Base-by-base conservation (phyloP, 2,113 vertebrate genomes). In the Heterocephalus glaber region DNA sequence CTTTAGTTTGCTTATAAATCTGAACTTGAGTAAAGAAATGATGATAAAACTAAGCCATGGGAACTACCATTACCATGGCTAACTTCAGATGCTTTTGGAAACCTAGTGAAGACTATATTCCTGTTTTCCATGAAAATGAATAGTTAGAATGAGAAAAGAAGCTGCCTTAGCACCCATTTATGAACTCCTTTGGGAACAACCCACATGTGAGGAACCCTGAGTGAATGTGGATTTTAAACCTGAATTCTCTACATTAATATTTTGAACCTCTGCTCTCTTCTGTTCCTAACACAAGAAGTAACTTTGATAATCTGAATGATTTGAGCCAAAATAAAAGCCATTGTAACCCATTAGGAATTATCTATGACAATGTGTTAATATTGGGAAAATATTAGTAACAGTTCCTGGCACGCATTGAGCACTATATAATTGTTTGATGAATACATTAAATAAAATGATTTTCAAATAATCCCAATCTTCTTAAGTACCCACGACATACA, bases 241-340 rank as follows among this genome's bases (percentile, higher is more conserved):
- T 60, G n/a, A 66, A 35, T 83, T 79, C 38, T 94, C 81, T 38
- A 38, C 35, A 66, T 80, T 92, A 41, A 90, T n/a, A 80, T 58
- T 82, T 89, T 95, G 63, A 92, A 90, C 14, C 33, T 84, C 52
- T 28, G 4, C 35, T 61, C 22, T 47, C 52, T 68, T 38, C 12
- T 14, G 63, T 16, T 89, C 10, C 41, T 22, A 92, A 81, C 1
- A 56, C 56, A 95, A 44, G 49, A 38, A 83, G 47, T 56, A 87
- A 33, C 8, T 76, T 94, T 30, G 87, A 65, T 38, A 84, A 90
- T 68, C 22, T 76, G 24, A 74, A 84, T 84, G 28, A 81, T 66
- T 79, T 54, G 44, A 89, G 2, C 11, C 54, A 83, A 97, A 94
- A 80, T 33, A 66, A 92, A 92, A 65, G 47, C 26, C 26, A 14